Evolutionary conservation across 2,888 invertebrate species (phyloP).

Genomic region (Cantharis nigra): DNA sequence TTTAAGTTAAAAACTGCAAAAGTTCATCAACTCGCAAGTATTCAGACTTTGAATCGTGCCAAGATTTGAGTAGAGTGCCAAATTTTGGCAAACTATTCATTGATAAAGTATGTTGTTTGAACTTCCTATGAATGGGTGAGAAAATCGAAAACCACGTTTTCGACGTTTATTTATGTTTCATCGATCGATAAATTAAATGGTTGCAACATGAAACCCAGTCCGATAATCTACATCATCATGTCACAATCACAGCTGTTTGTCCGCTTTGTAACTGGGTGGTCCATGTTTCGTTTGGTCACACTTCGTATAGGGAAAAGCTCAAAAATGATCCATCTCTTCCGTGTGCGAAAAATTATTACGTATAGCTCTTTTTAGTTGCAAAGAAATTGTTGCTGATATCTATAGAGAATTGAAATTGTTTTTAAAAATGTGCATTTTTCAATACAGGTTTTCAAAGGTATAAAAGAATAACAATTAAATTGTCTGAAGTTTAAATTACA

Average conservation of each 20-base stretch:
- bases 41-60: neutral
- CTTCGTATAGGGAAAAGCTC: neutral
- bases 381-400: too few species aligned
- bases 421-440: too few species aligned
- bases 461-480: neutral
- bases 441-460: neutral
- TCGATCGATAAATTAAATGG: neutral
- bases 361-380: too few species aligned
- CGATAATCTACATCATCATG: neutral
- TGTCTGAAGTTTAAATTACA: neutral
- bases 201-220: neutral
- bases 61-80: neutral
- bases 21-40: neutral
- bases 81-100: neutral
- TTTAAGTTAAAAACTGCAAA: neutral
- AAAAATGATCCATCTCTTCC: too few species aligned
- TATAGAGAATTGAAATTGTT: too few species aligned
- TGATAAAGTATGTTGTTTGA: neutral
- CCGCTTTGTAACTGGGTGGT: neutral
- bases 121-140: neutral
- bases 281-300: neutral
- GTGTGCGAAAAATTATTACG: too few species aligned
- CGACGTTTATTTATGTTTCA: neutral
- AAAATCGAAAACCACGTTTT: neutral
- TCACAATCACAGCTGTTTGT: neutral